Evolutionary conservation across 2,113 vertebrate species (phyloP).

Genomic region (Alectura lathami): DNA sequence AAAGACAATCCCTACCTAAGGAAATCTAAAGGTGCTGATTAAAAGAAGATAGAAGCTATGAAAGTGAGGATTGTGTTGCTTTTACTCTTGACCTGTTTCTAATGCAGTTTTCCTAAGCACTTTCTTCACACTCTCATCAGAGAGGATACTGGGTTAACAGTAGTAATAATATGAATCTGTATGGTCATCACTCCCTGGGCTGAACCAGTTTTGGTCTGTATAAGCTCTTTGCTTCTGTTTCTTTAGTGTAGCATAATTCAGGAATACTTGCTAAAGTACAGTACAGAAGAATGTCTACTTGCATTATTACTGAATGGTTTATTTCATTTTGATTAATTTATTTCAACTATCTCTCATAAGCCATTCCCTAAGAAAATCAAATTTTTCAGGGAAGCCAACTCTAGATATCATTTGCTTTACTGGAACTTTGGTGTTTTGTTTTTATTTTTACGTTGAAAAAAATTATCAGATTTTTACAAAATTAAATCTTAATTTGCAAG

Average conservation of each 20-base stretch:
- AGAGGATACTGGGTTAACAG: background rate
- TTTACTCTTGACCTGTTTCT: background rate
- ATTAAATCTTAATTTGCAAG: background rate
- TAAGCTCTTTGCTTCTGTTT: background rate
- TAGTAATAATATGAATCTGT: background rate
- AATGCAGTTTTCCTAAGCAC: background rate
- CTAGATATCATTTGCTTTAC: background rate
- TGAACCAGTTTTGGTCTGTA: background rate
- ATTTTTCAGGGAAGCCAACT: background rate
- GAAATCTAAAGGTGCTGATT: background rate
- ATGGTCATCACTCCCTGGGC: background rate
- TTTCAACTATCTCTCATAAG: background rate
- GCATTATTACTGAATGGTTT: background rate
- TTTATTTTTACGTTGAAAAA: no score
- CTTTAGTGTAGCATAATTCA: background rate
- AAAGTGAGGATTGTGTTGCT: background rate
- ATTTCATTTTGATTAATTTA: background rate
- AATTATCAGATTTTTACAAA: no score
- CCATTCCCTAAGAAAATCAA: background rate
- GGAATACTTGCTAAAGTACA: background rate
- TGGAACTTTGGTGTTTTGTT: background rate
- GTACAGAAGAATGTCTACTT: background rate
- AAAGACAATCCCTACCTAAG: background rate
- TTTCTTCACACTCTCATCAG: background rate
- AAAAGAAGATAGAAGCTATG: background rate